A percentile compares a stretch with the other conserved stretches of the same genome.
Evolutionary conservation across 2,797 vertebrate species (phyloP).

Genomic region (Poeciliopsis turneri): DNA sequence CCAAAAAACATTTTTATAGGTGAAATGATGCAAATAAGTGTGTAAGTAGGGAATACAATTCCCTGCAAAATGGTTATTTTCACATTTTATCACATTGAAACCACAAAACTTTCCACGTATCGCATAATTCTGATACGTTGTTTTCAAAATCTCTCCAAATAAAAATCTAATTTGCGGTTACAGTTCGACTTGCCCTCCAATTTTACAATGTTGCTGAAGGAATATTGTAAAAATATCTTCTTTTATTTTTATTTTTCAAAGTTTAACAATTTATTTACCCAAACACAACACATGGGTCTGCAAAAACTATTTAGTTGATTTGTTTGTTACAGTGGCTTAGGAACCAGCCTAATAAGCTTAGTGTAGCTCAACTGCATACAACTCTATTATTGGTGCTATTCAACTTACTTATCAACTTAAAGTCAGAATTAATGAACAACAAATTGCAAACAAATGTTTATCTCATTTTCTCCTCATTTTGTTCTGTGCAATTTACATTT

Average conservation of each 20-base stretch:
- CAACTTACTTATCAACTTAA: too few relatives aligned
- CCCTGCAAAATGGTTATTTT: not conserved
- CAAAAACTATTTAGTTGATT: too few relatives aligned
- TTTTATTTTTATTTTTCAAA: not conserved
- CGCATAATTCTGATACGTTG: not conserved
- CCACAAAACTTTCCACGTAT: not conserved
- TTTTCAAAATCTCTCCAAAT: not conserved
- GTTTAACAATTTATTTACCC: not conserved
- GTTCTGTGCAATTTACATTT: too few relatives aligned
- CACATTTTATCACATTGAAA: not conserved
- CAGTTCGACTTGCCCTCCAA: not conserved
- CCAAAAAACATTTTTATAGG: conserved; percentile 41
- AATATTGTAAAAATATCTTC: not conserved
- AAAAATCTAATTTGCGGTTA: not conserved
- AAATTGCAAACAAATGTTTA: too few relatives aligned
- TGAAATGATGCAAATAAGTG: conserved; percentile 58
- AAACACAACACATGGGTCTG: too few relatives aligned
- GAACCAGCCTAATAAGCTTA: too few relatives aligned
- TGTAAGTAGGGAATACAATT: conserved; percentile 26
- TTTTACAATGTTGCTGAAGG: not conserved
- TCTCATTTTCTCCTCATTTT: too few relatives aligned
- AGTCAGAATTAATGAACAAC: too few relatives aligned
- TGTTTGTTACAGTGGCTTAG: too few relatives aligned
- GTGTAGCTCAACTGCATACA: too few relatives aligned
- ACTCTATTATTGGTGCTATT: too few relatives aligned